phyloP scores from a whole-genome alignment of 92 coral and sea anemone species.

The Galaxea fascicularis region DNA sequence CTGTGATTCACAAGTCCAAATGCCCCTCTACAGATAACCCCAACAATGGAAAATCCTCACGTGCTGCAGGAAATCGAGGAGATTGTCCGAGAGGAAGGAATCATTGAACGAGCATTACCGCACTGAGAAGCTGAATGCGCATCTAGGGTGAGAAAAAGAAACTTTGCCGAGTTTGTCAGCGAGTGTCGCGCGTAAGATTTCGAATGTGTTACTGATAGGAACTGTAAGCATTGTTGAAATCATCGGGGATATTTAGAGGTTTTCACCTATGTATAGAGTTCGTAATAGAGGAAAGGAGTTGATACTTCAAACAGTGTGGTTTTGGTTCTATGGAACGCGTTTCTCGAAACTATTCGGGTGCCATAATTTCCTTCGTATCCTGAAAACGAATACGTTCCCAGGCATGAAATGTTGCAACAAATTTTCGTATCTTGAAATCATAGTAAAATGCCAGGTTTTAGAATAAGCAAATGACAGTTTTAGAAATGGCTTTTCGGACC shows the following conservation, averaged over 20 bases:
- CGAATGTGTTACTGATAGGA: not conserved
- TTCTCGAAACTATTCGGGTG: too few species aligned
- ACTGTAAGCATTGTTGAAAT: not conserved
- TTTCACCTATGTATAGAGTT: not conserved
- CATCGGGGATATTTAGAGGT: not conserved
- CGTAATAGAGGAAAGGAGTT: not conserved
- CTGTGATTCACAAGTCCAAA: too few species aligned
- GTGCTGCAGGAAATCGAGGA: slow-evolving; percentile 83
- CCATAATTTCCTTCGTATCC: too few species aligned
- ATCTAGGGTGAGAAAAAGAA: not conserved
- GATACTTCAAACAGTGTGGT: too few species aligned
- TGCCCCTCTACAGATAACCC: slow-evolving; percentile 72
- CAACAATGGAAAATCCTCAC: slow-evolving; percentile 98
- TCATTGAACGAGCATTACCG: slow-evolving; percentile 18
- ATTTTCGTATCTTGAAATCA: too few species aligned
- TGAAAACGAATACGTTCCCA: too few species aligned
- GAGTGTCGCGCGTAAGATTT: not conserved
- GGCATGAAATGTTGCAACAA: too few species aligned
- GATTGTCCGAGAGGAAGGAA: slow-evolving; percentile 44
- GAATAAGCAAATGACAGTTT: too few species aligned
- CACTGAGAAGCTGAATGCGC: not conserved
- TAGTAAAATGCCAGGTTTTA: too few species aligned
- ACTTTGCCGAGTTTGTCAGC: not conserved
- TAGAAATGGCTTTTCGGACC: too few species aligned
- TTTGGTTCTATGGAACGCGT: too few species aligned